phyloP scores from a whole-genome alignment of 1,140 invertebrate genomes.

The Diabrotica virgifera region DNA sequence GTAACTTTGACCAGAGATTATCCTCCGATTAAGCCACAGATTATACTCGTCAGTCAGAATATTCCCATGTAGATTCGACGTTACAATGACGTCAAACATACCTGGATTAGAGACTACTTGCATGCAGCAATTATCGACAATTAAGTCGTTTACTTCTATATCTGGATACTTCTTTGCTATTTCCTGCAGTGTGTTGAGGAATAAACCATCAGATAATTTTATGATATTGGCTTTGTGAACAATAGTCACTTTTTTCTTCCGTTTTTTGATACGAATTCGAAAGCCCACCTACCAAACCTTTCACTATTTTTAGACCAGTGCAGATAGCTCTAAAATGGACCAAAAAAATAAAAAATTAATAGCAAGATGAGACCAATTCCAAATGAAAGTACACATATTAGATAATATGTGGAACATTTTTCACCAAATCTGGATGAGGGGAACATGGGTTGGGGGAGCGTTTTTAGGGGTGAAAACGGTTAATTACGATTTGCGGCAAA shows the following conservation, averaged over 20 bases:
- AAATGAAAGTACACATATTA: too few species aligned
- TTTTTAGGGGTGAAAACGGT: too few species aligned
- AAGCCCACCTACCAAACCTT: conserved; percentile 76
- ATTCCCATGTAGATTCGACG: conserved; percentile 96
- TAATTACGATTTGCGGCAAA: too few species aligned
- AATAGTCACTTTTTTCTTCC: conserved; percentile 74
- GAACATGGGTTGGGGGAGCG: too few species aligned
- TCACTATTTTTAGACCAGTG: conserved; percentile 75
- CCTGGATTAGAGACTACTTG: conserved; percentile 85
- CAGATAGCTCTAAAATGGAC: too few species aligned
- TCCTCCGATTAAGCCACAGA: too few species aligned
- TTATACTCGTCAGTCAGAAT: conserved; percentile 97
- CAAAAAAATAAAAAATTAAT: too few species aligned
- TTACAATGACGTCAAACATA: conserved; percentile 89
- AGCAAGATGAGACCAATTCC: too few species aligned
- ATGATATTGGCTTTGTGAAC: conserved; percentile 91
- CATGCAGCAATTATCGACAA: conserved; percentile 98
- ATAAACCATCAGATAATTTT: conserved; percentile 96
- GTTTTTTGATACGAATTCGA: conserved; percentile 74
- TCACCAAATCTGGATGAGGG: too few species aligned
- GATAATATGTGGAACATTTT: too few species aligned
- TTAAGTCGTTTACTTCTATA: conserved; percentile 95
- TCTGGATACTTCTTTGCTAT: conserved; percentile 83
- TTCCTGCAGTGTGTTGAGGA: conserved; percentile 84
- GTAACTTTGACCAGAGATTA: conserved; percentile 94